These are phyloP conservation scores for Elaphurus davidianus DNA, from an alignment of 2,113 vertebrate genomes.

Conservation along the genomic window DNA sequence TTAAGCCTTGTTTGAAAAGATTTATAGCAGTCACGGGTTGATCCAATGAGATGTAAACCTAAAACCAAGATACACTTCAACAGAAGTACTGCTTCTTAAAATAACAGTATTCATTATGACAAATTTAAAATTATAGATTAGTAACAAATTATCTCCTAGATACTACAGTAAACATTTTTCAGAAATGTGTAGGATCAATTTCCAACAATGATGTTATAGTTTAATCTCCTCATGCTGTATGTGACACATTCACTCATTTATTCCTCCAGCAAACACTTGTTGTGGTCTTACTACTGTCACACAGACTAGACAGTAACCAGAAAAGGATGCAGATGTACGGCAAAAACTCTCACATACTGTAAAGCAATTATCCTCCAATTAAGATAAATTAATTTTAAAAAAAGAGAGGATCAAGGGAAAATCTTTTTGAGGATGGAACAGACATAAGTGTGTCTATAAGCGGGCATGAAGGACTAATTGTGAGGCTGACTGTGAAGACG, in stretches of 20 bases:
- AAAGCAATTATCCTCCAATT: background rate
- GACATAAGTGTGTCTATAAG: too few relatives aligned
- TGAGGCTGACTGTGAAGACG: background rate
- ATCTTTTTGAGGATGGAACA: background rate
- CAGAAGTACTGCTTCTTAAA: conserved; percentile 30
- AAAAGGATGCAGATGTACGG: accelerated
- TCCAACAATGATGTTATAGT: background rate
- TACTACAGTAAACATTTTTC: background rate
- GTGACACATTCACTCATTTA: background rate
- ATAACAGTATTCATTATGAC: background rate
- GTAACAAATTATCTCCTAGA: background rate
- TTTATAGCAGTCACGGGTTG: conserved; percentile 95
- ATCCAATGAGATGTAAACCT: conserved; percentile 96
- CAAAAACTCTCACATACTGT: background rate
- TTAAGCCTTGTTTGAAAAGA: conserved; percentile 96
- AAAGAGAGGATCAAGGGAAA: background rate
- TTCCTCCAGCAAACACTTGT: background rate
- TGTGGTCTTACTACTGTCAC: background rate
- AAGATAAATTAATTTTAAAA: background rate
- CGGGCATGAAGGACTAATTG: background rate
- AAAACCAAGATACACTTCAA: conserved; percentile 15
- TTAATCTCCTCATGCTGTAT: background rate
- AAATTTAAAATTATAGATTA: background rate
- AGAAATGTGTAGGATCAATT: background rate
- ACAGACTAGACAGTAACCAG: background rate